These are phyloP conservation scores for western clawed frog (Xenopus tropicalis) DNA, from an alignment of 2,113 vertebrate genomes.

Conservation along the genomic window UCB_Xtro_10.0 CM004447.2:132446501-132447000, in stretches of 20 bases:
- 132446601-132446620: conserved; percentile 22
- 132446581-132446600: conserved; percentile 34
- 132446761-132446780: too few species aligned
- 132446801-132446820: too few species aligned
- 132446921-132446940: too few species aligned
- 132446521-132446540: conserved; percentile 43
- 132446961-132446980: too few species aligned
- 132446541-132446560: conserved; percentile 23
- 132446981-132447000: too few species aligned
- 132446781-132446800: too few species aligned
- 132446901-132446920: too few species aligned
- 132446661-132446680: not conserved
- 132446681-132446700: conserved; percentile 9
- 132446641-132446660: conserved; percentile 18
- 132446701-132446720: not conserved
- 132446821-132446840: too few species aligned
- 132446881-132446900: too few species aligned
- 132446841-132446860: too few species aligned
- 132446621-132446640: conserved; percentile 30
- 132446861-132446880: too few species aligned
- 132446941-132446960: too few species aligned
- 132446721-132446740: conserved; percentile 32
- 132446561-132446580: conserved; percentile 20
- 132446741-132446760: not conserved
- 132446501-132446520: conserved; percentile 44